Base-by-base conservation (phyloP, 2,797 vertebrate genomes). In the Monodelphis domestica region DNA sequence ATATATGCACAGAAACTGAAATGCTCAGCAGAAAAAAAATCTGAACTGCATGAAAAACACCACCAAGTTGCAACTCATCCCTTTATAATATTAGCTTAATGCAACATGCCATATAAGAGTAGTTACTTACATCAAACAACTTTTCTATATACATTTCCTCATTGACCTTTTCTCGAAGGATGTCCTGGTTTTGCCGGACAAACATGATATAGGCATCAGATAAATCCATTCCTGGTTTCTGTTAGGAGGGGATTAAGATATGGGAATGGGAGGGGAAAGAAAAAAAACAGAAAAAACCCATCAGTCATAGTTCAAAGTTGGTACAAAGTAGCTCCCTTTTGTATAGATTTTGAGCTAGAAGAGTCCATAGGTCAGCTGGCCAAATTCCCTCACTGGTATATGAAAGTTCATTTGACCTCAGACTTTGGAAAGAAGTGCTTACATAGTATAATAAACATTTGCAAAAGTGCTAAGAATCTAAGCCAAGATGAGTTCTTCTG, bases 131-230 rank as follows among this genome's bases (percentile, higher is more conserved):
- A 91, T 99, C 99, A 97, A 99, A 99, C 93, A 99, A 93, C 97
- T 99, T 99, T 98, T 99, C 99, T 91, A 99, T 98, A 97, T 99
- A 99, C 98, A 99, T 98, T 98, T 99, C 99, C 63, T 99, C 99
- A 54, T 99, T 99, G 98, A 99, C 98, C 26, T 99, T 99, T 96
- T 99, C 99, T 94, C 99, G 98, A 94, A 99, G 99, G 95, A 99
- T 99, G 97, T 99, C 99, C 98, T 99, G 99, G 98, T 99, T 99
- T 98, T 99, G 99, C 50, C 99, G 99, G 55, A 99, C 99, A 96
- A 99, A 99, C 96, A 99, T 99, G 97, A 99, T 99, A 97, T 99
- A 99, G 88, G 99, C 99, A 97, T 99, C 99, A 92, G 99, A 99
- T 92, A 99, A 98, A 97, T 99, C 99, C 99, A 99, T 99, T 78